Conservation (phyloP, 2,113 vertebrate species). For the Empidonax alnorum region DNA sequence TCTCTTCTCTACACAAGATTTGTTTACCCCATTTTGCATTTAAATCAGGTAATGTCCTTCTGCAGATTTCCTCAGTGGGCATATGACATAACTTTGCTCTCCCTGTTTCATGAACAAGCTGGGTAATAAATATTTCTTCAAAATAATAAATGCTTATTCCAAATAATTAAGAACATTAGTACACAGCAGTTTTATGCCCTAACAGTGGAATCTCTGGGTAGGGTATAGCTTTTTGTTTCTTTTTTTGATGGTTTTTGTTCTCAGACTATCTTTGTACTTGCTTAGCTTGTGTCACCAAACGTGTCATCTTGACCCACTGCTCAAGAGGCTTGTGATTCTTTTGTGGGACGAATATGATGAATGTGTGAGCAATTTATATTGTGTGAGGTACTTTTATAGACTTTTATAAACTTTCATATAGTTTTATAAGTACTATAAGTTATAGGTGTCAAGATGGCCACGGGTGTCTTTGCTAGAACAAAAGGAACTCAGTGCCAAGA, state of each 20-base stretch:
- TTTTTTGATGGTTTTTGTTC: background rate
- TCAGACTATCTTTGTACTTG: background rate
- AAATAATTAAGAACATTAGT: background rate
- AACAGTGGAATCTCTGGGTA: background rate
- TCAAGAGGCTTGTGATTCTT: background rate
- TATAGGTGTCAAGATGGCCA: too few species aligned
- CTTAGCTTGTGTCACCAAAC: background rate
- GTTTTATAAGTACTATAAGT: too few species aligned
- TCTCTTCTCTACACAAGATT: background rate
- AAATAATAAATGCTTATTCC: background rate
- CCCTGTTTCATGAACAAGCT: background rate
- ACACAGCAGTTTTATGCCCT: background rate
- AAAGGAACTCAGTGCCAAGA: too few species aligned
- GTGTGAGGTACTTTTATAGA: too few species aligned
- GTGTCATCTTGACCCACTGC: background rate
- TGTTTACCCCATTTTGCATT: background rate
- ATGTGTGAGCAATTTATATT: too few species aligned
- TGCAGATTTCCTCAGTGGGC: background rate
- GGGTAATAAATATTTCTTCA: background rate
- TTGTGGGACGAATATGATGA: too few species aligned
- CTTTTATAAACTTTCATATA: too few species aligned
- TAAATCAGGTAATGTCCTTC: background rate
- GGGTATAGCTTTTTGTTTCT: background rate
- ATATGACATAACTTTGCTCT: background rate
- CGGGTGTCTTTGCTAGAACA: too few species aligned